Base-by-base conservation (phyloP, 2,113 vertebrate genomes). In the Silurus meridionalis region DNA sequence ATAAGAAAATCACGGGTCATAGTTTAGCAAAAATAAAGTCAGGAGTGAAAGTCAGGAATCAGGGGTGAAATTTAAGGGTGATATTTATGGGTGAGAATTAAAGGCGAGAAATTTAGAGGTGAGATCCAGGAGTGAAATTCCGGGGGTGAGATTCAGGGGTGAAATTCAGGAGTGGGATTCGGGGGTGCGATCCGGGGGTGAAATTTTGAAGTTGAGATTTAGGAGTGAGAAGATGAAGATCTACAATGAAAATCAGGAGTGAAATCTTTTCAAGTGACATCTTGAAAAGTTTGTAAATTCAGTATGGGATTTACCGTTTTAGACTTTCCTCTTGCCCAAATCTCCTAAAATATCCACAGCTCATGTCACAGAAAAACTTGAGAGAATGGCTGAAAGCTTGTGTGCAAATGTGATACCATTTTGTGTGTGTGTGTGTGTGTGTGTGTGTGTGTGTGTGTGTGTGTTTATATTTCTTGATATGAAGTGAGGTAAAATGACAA, bases 231-330 rank as follows among this genome's bases (percentile, higher is more conserved):
- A 37, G 28, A 37, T 37, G 28, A 37, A 37, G 28, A 37, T 37
- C 28, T 37, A 37, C 28, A 37, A 37, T 37, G 28, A 37, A 37
- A 1, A 0, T 37, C 25, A 66, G n/a, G 63, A 64, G 10, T 28
- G 11, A 14, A 13, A 25, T 25, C 2, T 37, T 37, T 37, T 37
- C 28, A 37, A 37, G 57, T 52, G 78, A 82, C 17, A 58, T 66
- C 50, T 37, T 37, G 28, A 37, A 37, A 37, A 37, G 28, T 37
- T 71, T 48, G 46, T 46, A 46, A 23, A 21, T 4, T n/a, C 10
- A 64, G 53, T 83, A 53, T 50, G 61, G 13, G n/a, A 60, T 72
- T 46, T 80, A 63, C 84, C 55, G 55, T 84, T 87, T 80, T 19
- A 64, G 25, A 50, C 28, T 53, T 80, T 63, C 10, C 23, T 55